Evolutionary conservation across 2,797 vertebrate species (phyloP).

Genomic region (Siniperca undulata): DNA sequence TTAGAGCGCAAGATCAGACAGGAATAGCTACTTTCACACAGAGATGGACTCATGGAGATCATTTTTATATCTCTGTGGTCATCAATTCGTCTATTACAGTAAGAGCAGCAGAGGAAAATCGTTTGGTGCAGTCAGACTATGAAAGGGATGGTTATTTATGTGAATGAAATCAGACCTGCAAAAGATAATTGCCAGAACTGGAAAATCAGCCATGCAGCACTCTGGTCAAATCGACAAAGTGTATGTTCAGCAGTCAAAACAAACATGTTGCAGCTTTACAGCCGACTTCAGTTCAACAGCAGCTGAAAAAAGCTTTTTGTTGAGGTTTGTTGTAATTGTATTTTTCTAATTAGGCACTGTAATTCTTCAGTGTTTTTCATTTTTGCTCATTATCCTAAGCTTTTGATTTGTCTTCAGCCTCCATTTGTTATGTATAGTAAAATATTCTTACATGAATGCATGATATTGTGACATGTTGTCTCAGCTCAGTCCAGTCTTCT

Average conservation of each 20-base stretch:
- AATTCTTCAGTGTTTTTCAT: conserved; percentile 20
- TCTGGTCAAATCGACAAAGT: conserved; percentile 35
- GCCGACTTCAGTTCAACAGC: conserved; percentile 7
- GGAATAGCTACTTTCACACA: conserved; percentile 14
- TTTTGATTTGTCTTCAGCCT: conserved; percentile 41
- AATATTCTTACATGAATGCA: not conserved
- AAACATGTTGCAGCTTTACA: conserved; percentile 33
- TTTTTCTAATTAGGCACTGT: conserved; percentile 39
- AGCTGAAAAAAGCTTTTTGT: not conserved
- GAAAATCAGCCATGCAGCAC: conserved; percentile 42
- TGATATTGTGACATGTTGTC: not conserved
- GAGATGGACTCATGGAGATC: conserved; percentile 1
- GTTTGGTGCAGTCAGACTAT: conserved; percentile 32
- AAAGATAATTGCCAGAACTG: conserved; percentile 42
- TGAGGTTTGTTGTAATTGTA: conserved; percentile 20
- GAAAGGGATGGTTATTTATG: conserved; percentile 44
- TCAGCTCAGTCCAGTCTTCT: not conserved
- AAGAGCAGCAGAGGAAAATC: conserved; percentile 21
- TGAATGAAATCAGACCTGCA: conserved; percentile 48
- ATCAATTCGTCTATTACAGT: conserved; percentile 40
- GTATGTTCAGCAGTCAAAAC: conserved; percentile 41
- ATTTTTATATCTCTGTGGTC: conserved; percentile 47
- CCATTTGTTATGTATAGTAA: conserved; percentile 9
- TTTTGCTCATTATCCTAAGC: conserved; percentile 23
- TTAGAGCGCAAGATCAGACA: not conserved